Conservation (phyloP, 2,797 vertebrate genomes). For the Tiaroga cobitis region DNA sequence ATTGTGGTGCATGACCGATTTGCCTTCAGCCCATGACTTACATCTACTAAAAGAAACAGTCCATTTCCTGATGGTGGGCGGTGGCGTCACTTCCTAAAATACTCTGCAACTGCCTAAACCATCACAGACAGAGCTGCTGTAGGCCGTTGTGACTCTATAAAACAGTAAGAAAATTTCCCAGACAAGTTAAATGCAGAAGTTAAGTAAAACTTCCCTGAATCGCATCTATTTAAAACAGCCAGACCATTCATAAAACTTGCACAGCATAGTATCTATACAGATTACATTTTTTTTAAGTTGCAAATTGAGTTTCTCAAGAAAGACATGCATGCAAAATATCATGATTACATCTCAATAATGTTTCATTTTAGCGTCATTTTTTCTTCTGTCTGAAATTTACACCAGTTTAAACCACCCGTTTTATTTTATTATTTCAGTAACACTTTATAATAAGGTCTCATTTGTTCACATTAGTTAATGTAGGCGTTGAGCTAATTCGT, state of each 20-base stretch:
- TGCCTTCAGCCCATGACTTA: conserved; percentile 30
- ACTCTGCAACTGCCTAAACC: conserved; percentile 34
- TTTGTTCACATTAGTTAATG: background rate
- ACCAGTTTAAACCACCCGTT: background rate
- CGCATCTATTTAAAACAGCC: background rate
- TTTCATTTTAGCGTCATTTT: background rate
- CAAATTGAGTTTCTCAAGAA: background rate
- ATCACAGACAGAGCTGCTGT: conserved; percentile 35
- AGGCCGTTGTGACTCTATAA: background rate
- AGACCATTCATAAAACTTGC: background rate
- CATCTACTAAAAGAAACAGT: conserved; percentile 75
- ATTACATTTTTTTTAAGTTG: background rate
- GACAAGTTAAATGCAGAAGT: conserved; percentile 26
- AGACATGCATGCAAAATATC: background rate
- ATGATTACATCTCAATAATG: background rate
- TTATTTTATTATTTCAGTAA: background rate
- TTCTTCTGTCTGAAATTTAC: background rate
- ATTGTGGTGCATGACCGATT: conserved; percentile 4
- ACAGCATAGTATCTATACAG: background rate
- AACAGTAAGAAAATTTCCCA: conserved; percentile 37
- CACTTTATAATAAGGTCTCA: background rate
- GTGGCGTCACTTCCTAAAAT: conserved; percentile 81
- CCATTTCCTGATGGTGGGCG: conserved; percentile 79
- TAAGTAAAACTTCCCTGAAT: background rate
- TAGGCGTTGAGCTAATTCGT: background rate